Evolutionary conservation across 2,113 vertebrate genomes (phyloP), one percentile per base, ranked within the genome.

Genomic region (Meriones unguiculatus): DNA sequence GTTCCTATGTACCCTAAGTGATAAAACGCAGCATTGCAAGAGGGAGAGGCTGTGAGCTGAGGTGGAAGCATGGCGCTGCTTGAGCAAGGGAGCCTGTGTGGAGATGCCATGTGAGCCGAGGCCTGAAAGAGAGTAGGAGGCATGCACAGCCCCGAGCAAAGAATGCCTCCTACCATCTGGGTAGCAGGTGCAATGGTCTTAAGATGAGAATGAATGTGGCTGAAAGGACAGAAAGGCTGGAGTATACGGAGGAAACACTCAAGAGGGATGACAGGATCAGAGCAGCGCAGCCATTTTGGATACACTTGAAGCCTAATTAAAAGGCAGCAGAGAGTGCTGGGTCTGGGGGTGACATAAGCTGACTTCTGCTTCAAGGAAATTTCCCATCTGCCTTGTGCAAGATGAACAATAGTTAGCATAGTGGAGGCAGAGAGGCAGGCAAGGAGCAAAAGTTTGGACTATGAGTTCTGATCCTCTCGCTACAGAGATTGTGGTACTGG

Each of bases 351-450:
- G 32, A 76, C 65, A 41, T 20, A 41, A 20, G 76, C 62, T 91
- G 90, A 72, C 46, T 72, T 90, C 65, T n/a, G 62, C 50, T 86
- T 81, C 86, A 92, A 52, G 54, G 87, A 97, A 73, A 41, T 67
- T 13, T 30, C 41, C 50, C 85, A 17, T 91, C 54, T 78, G 62
- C 67, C 78, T 41, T 89, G 38, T 41, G 17, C n/a, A 38, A 87
- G 54, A 9, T 1, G 7, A 67, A 41, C 35, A 70, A 41, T n/a
- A 84, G 10, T 86, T 15, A 9, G 85, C 46, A 7, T 35, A 12
- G 15, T 7, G 25, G 59, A 52, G 59, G 4, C 65, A 72, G 22
- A 30, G 35, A 84, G 22, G 15, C 32, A 76, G 52, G 8, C 13
- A 35, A 18, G 28, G 5, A 59, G n/a, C 54, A 35, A 50, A 4